Evolutionary conservation across 2,113 vertebrate species (phyloP), one percentile per base, ranked within the genome.

Genomic region (Columba janthina): DNA sequence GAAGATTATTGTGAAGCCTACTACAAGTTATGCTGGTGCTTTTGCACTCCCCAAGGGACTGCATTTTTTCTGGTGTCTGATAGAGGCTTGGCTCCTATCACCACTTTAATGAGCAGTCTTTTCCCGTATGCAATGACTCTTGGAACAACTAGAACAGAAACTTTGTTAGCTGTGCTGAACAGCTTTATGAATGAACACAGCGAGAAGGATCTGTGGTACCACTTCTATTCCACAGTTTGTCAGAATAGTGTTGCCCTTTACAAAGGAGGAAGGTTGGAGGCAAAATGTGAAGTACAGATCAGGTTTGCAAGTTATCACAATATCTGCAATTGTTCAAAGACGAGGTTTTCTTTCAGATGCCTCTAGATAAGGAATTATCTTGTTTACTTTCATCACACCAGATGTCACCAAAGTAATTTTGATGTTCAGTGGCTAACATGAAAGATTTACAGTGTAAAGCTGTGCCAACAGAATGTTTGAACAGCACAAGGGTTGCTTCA

Each of bases 371-470:
- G 56, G 36, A 70, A 93, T 70, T 50, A 61, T 78, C 86, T 93
- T 85, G 46, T 93, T 61, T 86, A 89, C 28, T 94, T 89, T 94
- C 66, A 80, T 78, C 40, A 38, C 6, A 11, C 46, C 40, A 84
- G 24, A 91, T 90, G 60, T 93, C 93, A 96, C 46, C 28, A 44
- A 94, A 84, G 50, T 57, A 89, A 87, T 92, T 92, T 82, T 86
- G 51, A 38, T 78, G 51, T 73, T 82, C 73, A 65, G 15, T 61
- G 65, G 48, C 56, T 94, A 82, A 85, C 38, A 40, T 75, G 53
- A 88, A 94, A 84, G 54, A 58, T 38, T 36, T 91, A 85, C 6
- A 11, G 20, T 53, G 17, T 60, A 72, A 87, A 94, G n/a, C 81
- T 92, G 29, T 65, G 53, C 22, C 76, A 70, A 8, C 15, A 69